phyloP scores from a whole-genome alignment of 2,113 vertebrate species.

The Dasyornis broadbenti region DNA sequence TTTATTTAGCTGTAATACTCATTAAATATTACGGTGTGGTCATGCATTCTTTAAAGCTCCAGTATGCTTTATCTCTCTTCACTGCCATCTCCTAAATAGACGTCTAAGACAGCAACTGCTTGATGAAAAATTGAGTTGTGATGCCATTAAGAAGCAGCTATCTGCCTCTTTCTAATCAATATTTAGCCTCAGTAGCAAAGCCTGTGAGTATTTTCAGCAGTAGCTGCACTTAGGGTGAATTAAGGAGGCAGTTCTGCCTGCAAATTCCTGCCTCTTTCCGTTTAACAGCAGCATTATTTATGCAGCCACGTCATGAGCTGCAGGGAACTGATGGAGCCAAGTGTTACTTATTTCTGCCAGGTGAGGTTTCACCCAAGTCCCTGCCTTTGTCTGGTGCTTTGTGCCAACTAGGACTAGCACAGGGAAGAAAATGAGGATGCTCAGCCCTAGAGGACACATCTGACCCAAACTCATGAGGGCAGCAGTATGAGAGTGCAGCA shows the following conservation, averaged over 20 bases:
- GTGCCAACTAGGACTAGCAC: background rate
- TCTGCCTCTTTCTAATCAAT: background rate
- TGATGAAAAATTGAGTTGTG: background rate
- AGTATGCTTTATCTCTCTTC: background rate
- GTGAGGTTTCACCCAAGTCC: background rate
- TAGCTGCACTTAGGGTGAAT: background rate
- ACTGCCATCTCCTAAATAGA: background rate
- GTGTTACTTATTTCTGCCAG: background rate
- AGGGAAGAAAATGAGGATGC: background rate
- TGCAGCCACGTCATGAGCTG: background rate
- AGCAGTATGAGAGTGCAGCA: accelerated
- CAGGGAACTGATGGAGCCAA: background rate
- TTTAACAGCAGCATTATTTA: background rate
- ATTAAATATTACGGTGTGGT: background rate
- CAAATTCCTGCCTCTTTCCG: background rate
- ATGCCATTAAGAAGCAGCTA: background rate
- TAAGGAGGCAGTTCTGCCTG: background rate
- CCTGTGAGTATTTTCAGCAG: background rate
- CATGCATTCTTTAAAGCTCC: background rate
- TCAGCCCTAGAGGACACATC: accelerated
- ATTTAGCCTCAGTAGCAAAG: background rate
- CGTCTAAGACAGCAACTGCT: background rate
- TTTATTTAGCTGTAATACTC: background rate
- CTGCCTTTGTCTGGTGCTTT: accelerated
- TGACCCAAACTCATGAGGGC: background rate